A percentile compares a stretch with the other conserved stretches of the same genome.
Evolutionary conservation across 2,888 invertebrate species (phyloP).

Genomic region (Phaedon cochleariae): DNA sequence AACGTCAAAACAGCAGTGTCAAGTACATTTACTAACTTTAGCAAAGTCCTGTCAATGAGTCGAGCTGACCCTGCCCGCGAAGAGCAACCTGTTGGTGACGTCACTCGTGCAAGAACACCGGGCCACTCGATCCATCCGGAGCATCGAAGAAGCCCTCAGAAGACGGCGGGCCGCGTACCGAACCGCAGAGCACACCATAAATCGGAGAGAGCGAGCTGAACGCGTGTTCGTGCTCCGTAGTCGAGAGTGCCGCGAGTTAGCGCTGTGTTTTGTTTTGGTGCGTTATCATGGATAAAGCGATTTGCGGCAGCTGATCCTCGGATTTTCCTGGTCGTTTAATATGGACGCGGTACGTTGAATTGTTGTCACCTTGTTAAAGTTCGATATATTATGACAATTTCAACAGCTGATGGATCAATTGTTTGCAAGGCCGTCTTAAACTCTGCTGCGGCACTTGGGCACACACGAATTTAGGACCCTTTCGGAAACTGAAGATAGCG

Average conservation of each 20-base stretch:
- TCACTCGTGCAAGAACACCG: constrained; percentile 45
- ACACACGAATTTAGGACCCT: no score
- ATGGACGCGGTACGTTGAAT: constrained; percentile 32
- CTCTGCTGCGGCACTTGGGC: no score
- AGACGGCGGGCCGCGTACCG: constrained; percentile 26
- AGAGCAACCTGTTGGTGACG: constrained; percentile 58
- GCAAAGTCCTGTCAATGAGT: not conserved
- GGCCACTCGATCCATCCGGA: constrained; percentile 29
- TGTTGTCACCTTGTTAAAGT: no score
- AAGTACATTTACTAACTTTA: no score
- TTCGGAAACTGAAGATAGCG: no score
- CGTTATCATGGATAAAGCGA: constrained; percentile 30
- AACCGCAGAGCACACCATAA: constrained; percentile 13
- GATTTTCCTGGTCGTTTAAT: constrained; percentile 18
- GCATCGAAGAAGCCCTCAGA: constrained; percentile 29
- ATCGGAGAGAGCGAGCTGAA: not conserved
- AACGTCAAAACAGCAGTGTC: no score
- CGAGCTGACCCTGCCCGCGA: not conserved
- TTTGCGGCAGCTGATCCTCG: constrained; percentile 23
- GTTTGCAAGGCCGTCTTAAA: no score
- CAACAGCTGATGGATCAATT: no score
- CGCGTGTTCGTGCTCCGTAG: not conserved
- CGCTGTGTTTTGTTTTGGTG: constrained; percentile 30
- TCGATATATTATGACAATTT: no score
- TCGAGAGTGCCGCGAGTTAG: constrained; percentile 13